Percentiles rank a stretch among this genome's conserved stretches.
These are phyloP conservation scores for Chlorodrepanis virens DNA, from an alignment of 2,113 vertebrate genomes.

Conservation along the genomic window DNA sequence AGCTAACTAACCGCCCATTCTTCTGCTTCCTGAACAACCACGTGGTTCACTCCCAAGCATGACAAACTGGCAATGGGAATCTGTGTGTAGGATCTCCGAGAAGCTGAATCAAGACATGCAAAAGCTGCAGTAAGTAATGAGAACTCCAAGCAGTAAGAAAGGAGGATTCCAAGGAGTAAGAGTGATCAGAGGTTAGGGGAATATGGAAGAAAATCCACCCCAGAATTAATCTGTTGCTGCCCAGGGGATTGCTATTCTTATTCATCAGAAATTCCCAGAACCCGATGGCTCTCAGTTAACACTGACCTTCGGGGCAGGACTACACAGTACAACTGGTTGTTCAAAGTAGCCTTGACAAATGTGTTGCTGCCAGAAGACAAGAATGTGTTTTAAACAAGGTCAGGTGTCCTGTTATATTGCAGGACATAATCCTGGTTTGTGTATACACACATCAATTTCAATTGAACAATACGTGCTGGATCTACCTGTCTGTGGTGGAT, in stretches of 20 bases:
- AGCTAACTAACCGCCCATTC: not conserved
- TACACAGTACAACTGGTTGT: not conserved
- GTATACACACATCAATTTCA: not conserved
- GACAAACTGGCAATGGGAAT: not conserved
- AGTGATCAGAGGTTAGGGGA: not conserved
- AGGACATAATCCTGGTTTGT: not conserved
- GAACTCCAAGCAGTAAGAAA: not conserved
- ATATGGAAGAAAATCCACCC: not conserved
- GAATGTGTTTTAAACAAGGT: constrained; percentile 1
- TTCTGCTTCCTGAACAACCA: not conserved
- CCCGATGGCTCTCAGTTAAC: not conserved
- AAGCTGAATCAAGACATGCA: not conserved
- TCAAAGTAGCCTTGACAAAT: constrained; percentile 11
- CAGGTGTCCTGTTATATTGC: not conserved
- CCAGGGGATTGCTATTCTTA: not conserved
- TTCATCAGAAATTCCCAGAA: not conserved
- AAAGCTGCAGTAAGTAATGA: not conserved
- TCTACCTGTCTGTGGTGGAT: not conserved
- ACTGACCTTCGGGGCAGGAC: not conserved
- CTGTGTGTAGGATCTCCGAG: not conserved
- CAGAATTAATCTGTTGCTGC: not conserved
- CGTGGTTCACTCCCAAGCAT: not conserved
- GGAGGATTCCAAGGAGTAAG: not conserved
- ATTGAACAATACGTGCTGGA: not conserved
- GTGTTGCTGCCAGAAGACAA: not conserved